Evolutionary conservation across 2,888 invertebrate species (phyloP).

Genomic region (Parnassius glacialis): DNA sequence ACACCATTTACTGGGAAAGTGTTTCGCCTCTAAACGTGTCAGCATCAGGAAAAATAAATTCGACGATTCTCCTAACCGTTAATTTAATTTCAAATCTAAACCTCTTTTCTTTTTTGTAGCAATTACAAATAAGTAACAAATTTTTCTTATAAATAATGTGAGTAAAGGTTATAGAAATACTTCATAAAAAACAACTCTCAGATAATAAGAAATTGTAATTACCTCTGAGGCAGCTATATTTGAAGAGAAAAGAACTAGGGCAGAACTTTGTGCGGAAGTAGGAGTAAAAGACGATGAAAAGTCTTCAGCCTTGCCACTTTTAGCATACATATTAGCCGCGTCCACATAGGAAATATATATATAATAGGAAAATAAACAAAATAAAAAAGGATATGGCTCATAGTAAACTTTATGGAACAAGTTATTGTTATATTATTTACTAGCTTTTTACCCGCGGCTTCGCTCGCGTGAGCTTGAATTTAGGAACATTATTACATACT

Average conservation of each 20-base stretch:
- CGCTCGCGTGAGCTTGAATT: too few species aligned
- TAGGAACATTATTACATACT: too few species aligned
- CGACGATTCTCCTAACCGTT: too few species aligned
- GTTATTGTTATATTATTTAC: too few species aligned
- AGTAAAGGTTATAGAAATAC: constrained; percentile 62
- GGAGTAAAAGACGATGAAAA: constrained; percentile 78
- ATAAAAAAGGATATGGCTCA: constrained; percentile 42
- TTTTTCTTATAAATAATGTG: constrained; percentile 48
- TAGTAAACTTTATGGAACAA: neutral
- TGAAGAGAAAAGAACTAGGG: constrained; percentile 45
- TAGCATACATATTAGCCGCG: constrained; percentile 78
- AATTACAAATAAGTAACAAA: too few species aligned
- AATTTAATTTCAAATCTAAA: too few species aligned
- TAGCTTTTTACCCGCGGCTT: too few species aligned
- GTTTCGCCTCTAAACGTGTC: too few species aligned
- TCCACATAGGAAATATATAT: constrained; percentile 76
- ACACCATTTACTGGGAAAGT: too few species aligned
- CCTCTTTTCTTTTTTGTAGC: too few species aligned
- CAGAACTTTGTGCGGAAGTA: constrained; percentile 63
- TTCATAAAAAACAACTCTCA: constrained; percentile 51
- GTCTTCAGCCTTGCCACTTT: constrained; percentile 71
- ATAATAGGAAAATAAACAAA: constrained; percentile 65
- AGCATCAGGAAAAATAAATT: too few species aligned
- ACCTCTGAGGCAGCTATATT: constrained; percentile 70
- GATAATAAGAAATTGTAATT: constrained; percentile 62